A percentile compares a stretch with the other conserved stretches of the same genome.
Conservation (phyloP, 2,113 vertebrate species). For the Callorhinus ursinus region DNA sequence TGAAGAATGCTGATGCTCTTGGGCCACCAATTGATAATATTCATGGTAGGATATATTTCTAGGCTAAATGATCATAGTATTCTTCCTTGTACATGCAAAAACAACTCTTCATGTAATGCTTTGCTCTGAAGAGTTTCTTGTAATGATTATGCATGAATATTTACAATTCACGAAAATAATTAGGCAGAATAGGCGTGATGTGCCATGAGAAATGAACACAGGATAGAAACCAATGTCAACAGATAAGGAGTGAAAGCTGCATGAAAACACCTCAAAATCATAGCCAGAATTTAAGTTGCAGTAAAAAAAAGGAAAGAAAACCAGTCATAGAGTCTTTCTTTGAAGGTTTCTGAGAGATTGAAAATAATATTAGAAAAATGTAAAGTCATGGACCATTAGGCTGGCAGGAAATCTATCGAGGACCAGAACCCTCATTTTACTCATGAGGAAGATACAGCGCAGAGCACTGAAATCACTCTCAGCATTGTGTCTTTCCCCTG, state of each 20-base stretch:
- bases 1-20: not conserved
- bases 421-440: not conserved
- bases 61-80: not conserved
- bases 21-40: not conserved
- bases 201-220: not conserved
- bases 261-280: not conserved
- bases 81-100: not conserved
- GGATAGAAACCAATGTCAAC: not conserved
- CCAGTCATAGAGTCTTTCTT: not conserved
- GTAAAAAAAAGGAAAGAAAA: not conserved
- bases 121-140: not conserved
- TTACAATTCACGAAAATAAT: not conserved
- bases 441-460: not conserved
- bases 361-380: not conserved
- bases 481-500: no score
- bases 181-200: not conserved
- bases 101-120: not conserved
- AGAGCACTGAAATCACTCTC: not conserved
- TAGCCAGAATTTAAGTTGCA: not conserved
- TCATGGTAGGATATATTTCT: not conserved
- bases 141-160: not conserved
- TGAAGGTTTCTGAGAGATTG: not conserved
- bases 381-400: not conserved
- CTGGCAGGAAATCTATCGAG: fast-evolving
- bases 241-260: not conserved